These are phyloP conservation scores for Stenodema calcarata DNA, from an alignment of 2,888 invertebrate genomes.

Conservation along the genomic window DNA sequence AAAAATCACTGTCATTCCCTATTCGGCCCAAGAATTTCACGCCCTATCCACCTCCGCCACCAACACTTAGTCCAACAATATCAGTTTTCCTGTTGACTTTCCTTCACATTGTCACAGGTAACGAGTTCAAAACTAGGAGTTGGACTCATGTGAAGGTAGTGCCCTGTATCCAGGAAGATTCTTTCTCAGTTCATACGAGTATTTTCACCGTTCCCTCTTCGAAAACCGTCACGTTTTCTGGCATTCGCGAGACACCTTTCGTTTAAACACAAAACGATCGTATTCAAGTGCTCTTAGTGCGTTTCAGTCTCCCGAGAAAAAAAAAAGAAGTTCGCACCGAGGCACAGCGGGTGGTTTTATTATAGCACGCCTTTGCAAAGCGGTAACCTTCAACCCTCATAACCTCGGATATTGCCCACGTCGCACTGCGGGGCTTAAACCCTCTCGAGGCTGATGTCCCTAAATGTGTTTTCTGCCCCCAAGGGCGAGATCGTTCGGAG, in stretches of 20 bases:
- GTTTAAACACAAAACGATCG: background rate
- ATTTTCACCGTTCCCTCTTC: background rate
- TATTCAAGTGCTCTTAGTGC: background rate
- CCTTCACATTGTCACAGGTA: too few species aligned
- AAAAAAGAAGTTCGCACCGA: background rate
- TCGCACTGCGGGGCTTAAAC: constrained; percentile 1
- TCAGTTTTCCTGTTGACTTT: too few species aligned
- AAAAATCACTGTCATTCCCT: too few species aligned
- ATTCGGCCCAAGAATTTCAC: too few species aligned
- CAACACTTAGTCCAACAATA: too few species aligned
- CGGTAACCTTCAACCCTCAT: background rate
- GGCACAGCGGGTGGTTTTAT: background rate
- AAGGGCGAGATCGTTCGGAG: background rate
- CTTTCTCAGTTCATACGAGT: too few species aligned
- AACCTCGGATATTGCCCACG: background rate
- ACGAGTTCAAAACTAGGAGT: too few species aligned
- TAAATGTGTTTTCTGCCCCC: background rate
- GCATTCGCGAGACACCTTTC: too few species aligned
- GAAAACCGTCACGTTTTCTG: too few species aligned
- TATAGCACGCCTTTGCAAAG: background rate
- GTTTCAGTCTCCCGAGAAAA: background rate
- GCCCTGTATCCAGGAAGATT: too few species aligned
- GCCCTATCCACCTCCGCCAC: too few species aligned
- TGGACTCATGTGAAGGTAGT: too few species aligned
- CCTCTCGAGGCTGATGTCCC: background rate